phyloP scores from a whole-genome alignment of 37 sponge, comb jelly and placozoan genomes.

The Tethya wilhelma region DNA sequence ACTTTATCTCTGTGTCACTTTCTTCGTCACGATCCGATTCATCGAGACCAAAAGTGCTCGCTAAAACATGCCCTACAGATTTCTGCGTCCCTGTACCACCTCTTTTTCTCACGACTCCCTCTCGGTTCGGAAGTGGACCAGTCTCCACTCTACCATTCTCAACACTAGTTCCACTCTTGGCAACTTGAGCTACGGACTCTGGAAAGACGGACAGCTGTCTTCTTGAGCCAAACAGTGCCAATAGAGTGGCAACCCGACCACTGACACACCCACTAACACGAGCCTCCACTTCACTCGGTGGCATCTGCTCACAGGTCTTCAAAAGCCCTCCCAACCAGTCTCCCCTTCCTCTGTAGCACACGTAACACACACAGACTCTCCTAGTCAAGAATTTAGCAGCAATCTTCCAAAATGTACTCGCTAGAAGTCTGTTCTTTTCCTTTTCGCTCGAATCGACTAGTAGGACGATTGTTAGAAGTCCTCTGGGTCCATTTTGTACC shows the following conservation, averaged over 20 bases:
- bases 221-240: conserved; percentile 32
- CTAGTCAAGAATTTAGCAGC: neutral
- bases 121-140: neutral
- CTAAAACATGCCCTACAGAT: neutral
- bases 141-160: too few species aligned
- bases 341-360: conserved; percentile 1
- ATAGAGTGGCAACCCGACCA: conserved; percentile 14
- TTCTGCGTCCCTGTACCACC: too few species aligned
- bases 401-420: neutral
- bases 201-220: conserved; percentile 42
- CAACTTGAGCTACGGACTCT: too few species aligned
- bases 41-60: neutral
- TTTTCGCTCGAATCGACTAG: neutral
- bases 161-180: too few species aligned
- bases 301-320: conserved; percentile 1
- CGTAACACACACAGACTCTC: neutral
- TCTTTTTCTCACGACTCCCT: neutral
- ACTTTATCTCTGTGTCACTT: neutral
- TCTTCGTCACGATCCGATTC: conserved; percentile 3
- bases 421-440: neutral
- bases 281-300: neutral
- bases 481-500: conserved; percentile 23
- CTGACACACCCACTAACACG: neutral
- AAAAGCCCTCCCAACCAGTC: conserved; percentile 9
- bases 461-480: conserved; percentile 3